These are phyloP conservation scores for Bradypodion ventrale DNA, from an alignment of 2,797 vertebrate genomes.

Conservation along the genomic window DNA sequence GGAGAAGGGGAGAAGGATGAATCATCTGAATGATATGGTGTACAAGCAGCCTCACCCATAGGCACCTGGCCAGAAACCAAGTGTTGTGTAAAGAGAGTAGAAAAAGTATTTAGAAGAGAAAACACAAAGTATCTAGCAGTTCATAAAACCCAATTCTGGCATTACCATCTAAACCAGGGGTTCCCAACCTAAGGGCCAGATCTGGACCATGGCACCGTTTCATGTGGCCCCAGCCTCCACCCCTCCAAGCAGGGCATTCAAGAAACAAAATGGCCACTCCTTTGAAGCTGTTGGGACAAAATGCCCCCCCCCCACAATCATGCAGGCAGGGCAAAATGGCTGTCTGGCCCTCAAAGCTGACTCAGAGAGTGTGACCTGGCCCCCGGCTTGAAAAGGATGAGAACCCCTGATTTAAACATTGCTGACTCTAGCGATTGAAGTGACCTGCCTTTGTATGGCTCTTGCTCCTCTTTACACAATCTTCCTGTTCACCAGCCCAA, in stretches of 20 bases:
- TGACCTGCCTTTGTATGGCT: not conserved
- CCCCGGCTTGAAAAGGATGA: no score
- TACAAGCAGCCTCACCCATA: not conserved
- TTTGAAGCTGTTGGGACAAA: no score
- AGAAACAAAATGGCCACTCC: no score
- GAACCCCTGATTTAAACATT: no score
- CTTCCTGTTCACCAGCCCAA: not conserved
- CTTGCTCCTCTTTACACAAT: not conserved
- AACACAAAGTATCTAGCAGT: not conserved
- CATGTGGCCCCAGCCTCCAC: no score
- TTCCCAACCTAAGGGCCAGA: no score
- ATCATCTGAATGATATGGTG: conserved; percentile 12
- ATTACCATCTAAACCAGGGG: not conserved
- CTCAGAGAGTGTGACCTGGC: no score
- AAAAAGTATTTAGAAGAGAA: not conserved
- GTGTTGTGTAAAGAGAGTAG: not conserved
- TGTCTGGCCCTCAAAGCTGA: no score
- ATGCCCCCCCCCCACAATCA: no score
- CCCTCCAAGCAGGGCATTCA: no score
- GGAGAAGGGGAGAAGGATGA: not conserved
- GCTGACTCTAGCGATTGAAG: not conserved
- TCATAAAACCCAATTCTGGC: not conserved
- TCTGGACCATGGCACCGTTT: no score
- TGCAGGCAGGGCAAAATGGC: no score
- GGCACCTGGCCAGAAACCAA: not conserved